phyloP scores from a whole-genome alignment of 2,888 invertebrate genomes.

The Microplitis deprimator region DNA sequence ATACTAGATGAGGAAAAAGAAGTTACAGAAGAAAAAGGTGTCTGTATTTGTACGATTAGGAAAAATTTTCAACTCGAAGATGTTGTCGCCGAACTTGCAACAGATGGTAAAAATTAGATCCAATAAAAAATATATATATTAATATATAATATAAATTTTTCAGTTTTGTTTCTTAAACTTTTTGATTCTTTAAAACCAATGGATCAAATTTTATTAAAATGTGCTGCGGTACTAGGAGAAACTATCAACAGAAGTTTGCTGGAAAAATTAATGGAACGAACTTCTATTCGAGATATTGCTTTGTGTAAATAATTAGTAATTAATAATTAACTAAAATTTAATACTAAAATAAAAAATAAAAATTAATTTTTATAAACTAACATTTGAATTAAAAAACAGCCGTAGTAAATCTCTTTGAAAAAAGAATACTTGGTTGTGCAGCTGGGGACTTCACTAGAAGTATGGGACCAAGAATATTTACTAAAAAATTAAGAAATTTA shows the following conservation, averaged over 20 bases:
- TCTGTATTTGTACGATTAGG: slow-evolving; percentile 72
- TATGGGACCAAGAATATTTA: slow-evolving; percentile 62
- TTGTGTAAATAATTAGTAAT: slow-evolving; percentile 63
- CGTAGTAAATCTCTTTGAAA: slow-evolving; percentile 75
- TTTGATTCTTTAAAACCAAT: slow-evolving; percentile 78
- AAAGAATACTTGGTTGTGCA: slow-evolving; percentile 76
- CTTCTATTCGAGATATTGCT: slow-evolving; percentile 72
- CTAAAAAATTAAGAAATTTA: slow-evolving; percentile 62
- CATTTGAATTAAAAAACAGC: slow-evolving; percentile 66
- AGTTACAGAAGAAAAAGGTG: slow-evolving; percentile 58
- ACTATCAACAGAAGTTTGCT: slow-evolving; percentile 77
- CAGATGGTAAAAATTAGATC: slow-evolving; percentile 72
- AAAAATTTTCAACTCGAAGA: slow-evolving; percentile 73
- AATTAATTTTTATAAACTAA: not conserved
- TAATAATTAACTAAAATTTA: slow-evolving; percentile 1
- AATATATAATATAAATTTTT: slow-evolving; percentile 41
- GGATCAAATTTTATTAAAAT: slow-evolving; percentile 78
- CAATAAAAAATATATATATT: not conserved
- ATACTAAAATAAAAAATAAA: not conserved
- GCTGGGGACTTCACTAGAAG: slow-evolving; percentile 75
- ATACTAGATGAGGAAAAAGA: slow-evolving; percentile 46
- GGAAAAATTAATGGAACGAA: slow-evolving; percentile 73
- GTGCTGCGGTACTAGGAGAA: slow-evolving; percentile 78
- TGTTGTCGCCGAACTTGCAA: slow-evolving; percentile 73
- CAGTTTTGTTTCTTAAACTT: slow-evolving; percentile 77